Conservation (phyloP, 2,797 vertebrate genomes). For the Poeciliopsis presidionis region DNA sequence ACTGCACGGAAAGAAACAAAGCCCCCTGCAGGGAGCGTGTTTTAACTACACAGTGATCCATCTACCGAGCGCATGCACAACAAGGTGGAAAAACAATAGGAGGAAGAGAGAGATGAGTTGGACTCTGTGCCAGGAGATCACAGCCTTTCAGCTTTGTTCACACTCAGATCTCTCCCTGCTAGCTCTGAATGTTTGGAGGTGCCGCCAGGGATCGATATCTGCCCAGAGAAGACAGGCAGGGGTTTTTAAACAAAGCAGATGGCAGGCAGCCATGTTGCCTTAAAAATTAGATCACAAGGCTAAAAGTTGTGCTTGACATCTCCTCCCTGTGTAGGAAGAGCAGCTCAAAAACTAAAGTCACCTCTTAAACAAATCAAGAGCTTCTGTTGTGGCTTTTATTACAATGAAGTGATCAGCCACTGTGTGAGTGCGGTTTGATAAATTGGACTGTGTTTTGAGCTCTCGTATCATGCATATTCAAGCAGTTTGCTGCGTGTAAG, state of each 20-base stretch:
- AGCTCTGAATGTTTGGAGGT: slow-evolving; percentile 13
- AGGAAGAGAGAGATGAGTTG: slow-evolving; percentile 54
- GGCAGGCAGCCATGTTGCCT: slow-evolving; percentile 6
- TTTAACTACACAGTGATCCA: slow-evolving; percentile 71
- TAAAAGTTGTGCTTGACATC: slow-evolving; percentile 16
- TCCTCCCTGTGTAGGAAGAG: slow-evolving; percentile 19
- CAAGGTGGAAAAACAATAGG: slow-evolving; percentile 55
- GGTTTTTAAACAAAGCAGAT: slow-evolving; percentile 27
- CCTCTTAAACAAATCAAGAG: slow-evolving; percentile 42
- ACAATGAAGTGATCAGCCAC: slow-evolving; percentile 27
- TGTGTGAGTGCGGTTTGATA: slow-evolving; percentile 26
- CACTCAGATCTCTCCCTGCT: slow-evolving; percentile 50
- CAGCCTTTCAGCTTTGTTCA: slow-evolving; percentile 63
- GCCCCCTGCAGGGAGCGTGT: slow-evolving; percentile 49
- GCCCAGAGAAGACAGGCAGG: slow-evolving; percentile 22
- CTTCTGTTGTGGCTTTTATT: slow-evolving; percentile 37
- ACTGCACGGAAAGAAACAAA: slow-evolving; percentile 38
- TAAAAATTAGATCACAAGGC: slow-evolving; percentile 31
- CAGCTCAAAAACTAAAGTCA: slow-evolving; percentile 14
- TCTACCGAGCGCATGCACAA: slow-evolving; percentile 46
- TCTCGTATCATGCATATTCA: slow-evolving; percentile 39
- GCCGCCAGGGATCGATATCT: slow-evolving; percentile 58
- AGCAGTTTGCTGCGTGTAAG: slow-evolving; percentile 11
- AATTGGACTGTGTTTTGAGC: slow-evolving; percentile 28
- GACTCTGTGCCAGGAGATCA: slow-evolving; percentile 52